These are phyloP conservation scores for Prionailurus viverrinus DNA, from an alignment of 2,113 vertebrate genomes.

Conservation along the genomic window DNA sequence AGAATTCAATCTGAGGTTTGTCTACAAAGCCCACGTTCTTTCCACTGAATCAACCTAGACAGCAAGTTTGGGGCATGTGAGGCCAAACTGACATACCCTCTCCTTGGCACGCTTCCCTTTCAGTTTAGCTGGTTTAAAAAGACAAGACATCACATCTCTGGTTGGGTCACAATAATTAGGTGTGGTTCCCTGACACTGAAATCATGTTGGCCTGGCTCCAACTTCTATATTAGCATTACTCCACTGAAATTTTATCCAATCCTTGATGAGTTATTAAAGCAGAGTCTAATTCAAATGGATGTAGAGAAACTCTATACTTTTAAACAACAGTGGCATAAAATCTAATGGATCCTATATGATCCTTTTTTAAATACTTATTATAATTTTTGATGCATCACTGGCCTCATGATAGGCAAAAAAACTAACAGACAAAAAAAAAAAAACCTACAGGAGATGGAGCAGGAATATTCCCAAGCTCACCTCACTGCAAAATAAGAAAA, in stretches of 20 bases:
- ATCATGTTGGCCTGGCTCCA: conserved; percentile 55
- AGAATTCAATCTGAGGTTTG: conserved; percentile 80
- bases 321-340: conserved; percentile 40
- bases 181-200: conserved; percentile 24
- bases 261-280: conserved; percentile 74
- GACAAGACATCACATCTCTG: conserved; percentile 59
- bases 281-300: conserved; percentile 75
- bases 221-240: conserved; percentile 60
- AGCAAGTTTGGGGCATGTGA: conserved; percentile 77
- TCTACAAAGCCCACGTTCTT: conserved; percentile 76
- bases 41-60: conserved; percentile 75
- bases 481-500: background rate
- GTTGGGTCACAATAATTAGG: conserved; percentile 53
- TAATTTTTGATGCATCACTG: background rate
- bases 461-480: conserved; percentile 2
- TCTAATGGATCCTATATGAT: conserved; percentile 48
- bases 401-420: background rate
- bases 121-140: conserved; percentile 68
- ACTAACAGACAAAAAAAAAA: too few species aligned
- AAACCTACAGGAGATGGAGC: background rate
- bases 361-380: conserved; percentile 21
- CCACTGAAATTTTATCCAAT: conserved; percentile 62
- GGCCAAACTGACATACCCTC: conserved; percentile 68
- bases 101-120: conserved; percentile 42
- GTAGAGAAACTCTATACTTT: conserved; percentile 67